Evolutionary conservation across 2,113 vertebrate genomes (phyloP).

Genomic region (Okapia johnstoni): DNA sequence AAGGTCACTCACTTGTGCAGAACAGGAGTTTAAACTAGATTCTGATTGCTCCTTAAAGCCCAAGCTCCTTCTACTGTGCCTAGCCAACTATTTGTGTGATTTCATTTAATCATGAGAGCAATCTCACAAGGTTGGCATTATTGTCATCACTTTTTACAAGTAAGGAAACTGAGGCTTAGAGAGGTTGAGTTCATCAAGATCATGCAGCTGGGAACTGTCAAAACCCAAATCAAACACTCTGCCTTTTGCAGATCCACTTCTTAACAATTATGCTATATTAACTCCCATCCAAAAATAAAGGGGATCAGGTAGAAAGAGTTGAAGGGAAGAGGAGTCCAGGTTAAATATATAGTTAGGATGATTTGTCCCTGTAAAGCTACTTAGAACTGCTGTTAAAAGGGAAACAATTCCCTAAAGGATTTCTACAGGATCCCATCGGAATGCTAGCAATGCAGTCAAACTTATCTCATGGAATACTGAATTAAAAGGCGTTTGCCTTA

Average conservation of each 20-base stretch:
- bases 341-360: neutral
- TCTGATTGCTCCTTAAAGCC: neutral
- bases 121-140: neutral
- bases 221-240: neutral
- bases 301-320: neutral
- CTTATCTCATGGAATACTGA: neutral
- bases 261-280: neutral
- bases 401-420: conserved; percentile 35
- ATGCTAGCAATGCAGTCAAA: conserved; percentile 25
- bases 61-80: neutral
- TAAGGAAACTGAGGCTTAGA: neutral
- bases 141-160: neutral
- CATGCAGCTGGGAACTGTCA: neutral
- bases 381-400: neutral
- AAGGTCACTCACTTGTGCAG: neutral
- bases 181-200: neutral
- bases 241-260: neutral
- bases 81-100: neutral
- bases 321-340: neutral
- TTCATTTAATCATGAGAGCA: neutral
- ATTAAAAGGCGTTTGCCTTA: conserved; percentile 10
- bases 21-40: neutral
- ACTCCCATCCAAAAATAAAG: neutral
- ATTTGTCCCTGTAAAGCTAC: neutral
- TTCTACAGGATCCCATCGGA: neutral